A percentile compares a stretch with the other conserved stretches of the same genome.
These are phyloP conservation scores for Nycticorax nycticorax DNA, from an alignment of 2,113 vertebrate genomes.

Conservation along the genomic window DNA sequence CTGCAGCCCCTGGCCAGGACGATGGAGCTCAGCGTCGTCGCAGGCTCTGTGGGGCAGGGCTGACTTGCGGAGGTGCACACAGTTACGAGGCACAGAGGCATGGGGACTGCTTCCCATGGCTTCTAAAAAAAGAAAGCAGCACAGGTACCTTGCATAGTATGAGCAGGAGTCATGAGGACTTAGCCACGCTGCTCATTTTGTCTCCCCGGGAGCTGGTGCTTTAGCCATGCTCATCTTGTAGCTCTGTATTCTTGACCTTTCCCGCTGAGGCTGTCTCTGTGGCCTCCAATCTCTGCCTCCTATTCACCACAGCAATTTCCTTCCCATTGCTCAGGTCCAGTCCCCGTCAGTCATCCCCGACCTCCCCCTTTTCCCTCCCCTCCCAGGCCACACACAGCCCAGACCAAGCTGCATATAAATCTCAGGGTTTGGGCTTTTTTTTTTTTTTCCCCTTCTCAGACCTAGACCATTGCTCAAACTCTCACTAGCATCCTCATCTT, in stretches of 20 bases:
- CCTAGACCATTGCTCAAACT: not conserved
- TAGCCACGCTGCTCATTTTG: not conserved
- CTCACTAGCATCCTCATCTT: not conserved
- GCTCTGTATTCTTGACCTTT: not conserved
- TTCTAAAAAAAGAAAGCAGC: not conserved
- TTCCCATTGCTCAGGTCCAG: not conserved
- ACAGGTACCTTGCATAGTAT: not conserved
- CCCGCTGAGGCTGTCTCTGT: not conserved
- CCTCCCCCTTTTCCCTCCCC: not conserved
- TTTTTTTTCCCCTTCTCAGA: not conserved
- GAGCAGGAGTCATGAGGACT: accelerated
- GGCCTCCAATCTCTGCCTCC: not conserved
- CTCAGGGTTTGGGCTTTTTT: not conserved
- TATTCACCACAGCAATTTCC: slow-evolving; percentile 16
- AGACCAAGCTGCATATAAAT: not conserved
- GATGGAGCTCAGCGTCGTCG: not conserved
- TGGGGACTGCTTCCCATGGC: not conserved
- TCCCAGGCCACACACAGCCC: not conserved
- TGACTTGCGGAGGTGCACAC: not conserved
- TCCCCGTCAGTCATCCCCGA: not conserved
- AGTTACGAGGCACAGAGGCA: accelerated
- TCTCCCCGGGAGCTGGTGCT: not conserved
- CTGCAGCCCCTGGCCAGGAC: not conserved
- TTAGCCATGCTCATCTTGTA: not conserved
- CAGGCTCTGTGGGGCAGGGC: not conserved